Evolutionary conservation across 1,140 invertebrate species (phyloP).

Genomic region (Adoxophyes honmai): DNA sequence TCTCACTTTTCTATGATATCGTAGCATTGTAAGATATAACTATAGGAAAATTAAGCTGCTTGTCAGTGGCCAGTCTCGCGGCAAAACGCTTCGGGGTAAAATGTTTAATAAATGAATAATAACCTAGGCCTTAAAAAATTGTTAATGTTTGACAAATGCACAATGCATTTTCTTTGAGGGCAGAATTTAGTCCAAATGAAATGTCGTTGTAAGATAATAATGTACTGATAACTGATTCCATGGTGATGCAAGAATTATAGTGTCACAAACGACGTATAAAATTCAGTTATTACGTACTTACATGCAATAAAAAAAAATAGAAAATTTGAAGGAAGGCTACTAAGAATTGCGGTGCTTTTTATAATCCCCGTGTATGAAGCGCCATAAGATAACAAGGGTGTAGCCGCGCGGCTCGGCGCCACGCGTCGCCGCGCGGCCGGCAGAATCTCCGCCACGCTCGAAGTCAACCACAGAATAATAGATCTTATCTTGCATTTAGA

Average conservation of each 20-base stretch:
- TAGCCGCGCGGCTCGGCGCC: background rate
- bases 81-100: constrained; percentile 19
- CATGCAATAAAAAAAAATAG: background rate
- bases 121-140: constrained; percentile 43
- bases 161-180: constrained; percentile 2
- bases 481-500: too few relatives aligned
- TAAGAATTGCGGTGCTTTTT: constrained; percentile 11
- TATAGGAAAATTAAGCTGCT: background rate
- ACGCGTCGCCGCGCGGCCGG: background rate
- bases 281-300: background rate
- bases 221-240: constrained; percentile 1
- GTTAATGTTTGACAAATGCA: constrained; percentile 46
- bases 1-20: constrained; percentile 10
- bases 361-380: constrained; percentile 10
- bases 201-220: constrained; percentile 6
- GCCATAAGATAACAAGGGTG: background rate
- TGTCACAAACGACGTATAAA: background rate
- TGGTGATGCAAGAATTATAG: background rate
- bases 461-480: too few relatives aligned
- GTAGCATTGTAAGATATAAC: background rate
- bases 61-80: constrained; percentile 9
- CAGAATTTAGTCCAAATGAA: constrained; percentile 1
- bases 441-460: background rate
- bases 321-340: constrained; percentile 6
- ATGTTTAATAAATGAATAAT: constrained; percentile 24